Evolutionary conservation across 1,140 invertebrate species (phyloP).

Genomic region (Aphis craccivora): DNA sequence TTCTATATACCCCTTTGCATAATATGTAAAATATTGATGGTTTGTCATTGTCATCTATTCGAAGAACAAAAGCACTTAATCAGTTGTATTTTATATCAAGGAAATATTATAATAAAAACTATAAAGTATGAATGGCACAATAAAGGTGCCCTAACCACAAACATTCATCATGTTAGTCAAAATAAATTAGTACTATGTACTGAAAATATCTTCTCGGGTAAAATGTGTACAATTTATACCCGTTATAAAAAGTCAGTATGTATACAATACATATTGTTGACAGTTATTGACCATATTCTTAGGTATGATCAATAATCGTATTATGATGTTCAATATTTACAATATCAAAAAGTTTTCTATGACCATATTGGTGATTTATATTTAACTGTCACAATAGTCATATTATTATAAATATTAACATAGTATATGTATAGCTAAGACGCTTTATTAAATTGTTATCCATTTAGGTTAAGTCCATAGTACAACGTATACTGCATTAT

Average conservation of each 20-base stretch:
- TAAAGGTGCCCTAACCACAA: neutral
- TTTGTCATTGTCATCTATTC: neutral
- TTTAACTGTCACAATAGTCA: neutral
- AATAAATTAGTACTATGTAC: neutral
- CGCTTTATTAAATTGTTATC: neutral
- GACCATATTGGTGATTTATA: neutral
- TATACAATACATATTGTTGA: neutral
- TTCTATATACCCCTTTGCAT: neutral
- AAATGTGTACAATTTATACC: neutral
- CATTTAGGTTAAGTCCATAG: neutral
- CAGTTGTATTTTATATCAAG: neutral
- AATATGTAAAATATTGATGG: neutral
- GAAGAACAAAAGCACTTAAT: too few species aligned
- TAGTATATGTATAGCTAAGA: neutral
- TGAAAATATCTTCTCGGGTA: slow-evolving; percentile 51
- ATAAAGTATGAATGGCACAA: neutral
- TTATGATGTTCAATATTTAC: neutral
- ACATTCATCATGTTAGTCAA: neutral
- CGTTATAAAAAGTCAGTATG: neutral
- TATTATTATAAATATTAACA: neutral
- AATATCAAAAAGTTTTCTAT: neutral
- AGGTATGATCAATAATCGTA: neutral
- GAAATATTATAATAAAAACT: neutral
- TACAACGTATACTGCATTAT: neutral
- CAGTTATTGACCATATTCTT: neutral